These are phyloP conservation scores for Tanypteryx hageni DNA, from an alignment of 2,888 invertebrate species.

Conservation along the genomic window DNA sequence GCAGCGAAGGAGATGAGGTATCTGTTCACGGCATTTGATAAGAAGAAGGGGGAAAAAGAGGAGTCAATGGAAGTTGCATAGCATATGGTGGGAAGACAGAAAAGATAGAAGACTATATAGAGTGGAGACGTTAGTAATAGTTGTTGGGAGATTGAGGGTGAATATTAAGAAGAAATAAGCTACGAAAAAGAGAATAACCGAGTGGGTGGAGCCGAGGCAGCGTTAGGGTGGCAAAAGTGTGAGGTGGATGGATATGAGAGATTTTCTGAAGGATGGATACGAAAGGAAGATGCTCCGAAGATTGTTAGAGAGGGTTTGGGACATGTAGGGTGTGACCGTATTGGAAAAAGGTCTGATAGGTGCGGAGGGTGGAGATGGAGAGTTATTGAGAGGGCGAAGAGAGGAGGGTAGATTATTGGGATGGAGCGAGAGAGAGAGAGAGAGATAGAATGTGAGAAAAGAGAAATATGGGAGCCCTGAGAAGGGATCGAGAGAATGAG, in stretches of 20 bases:
- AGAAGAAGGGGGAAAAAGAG: too few species aligned
- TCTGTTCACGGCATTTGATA: too few species aligned
- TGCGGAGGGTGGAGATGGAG: not conserved
- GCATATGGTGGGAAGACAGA: too few species aligned
- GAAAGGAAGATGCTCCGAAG: not conserved
- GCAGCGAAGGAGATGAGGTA: too few species aligned
- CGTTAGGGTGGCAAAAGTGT: not conserved
- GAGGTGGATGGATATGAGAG: not conserved
- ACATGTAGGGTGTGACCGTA: not conserved
- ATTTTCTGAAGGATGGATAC: not conserved
- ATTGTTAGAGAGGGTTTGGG: constrained; percentile 8
- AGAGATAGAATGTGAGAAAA: too few species aligned
- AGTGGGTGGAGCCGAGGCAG: not conserved
- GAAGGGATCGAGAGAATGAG: not conserved
- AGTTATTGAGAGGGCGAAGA: not conserved
- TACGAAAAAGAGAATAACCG: not conserved
- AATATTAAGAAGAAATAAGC: too few species aligned
- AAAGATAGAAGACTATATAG: too few species aligned
- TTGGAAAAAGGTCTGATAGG: not conserved
- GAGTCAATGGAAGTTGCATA: too few species aligned
- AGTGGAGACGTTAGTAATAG: too few species aligned
- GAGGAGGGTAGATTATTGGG: not conserved
- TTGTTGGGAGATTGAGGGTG: too few species aligned
- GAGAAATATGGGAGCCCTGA: too few species aligned
- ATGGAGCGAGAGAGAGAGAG: too few species aligned